Conservation (phyloP, 2,888 invertebrate genomes). For the Cosmopolites sordidus region DNA sequence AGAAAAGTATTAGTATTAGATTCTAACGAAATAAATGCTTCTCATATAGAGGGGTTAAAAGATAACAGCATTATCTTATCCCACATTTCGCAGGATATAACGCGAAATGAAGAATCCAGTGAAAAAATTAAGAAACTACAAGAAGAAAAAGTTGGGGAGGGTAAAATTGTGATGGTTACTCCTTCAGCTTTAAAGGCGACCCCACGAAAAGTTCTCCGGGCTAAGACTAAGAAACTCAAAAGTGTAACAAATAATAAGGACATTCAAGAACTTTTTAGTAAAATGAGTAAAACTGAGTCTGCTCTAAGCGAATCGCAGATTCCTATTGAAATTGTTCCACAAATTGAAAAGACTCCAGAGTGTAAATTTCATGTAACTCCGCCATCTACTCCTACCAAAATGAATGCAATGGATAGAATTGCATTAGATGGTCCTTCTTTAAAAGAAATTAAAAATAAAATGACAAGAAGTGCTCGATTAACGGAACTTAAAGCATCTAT, state of each 20-base stretch:
- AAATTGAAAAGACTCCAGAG: constrained; percentile 12
- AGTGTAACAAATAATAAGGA: constrained; percentile 33
- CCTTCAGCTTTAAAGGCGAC: constrained; percentile 8
- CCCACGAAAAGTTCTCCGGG: constrained; percentile 20
- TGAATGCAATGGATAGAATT: constrained; percentile 50
- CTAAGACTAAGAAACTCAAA: constrained; percentile 30
- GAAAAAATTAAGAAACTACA: constrained; percentile 27
- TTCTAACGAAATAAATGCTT: constrained; percentile 24
- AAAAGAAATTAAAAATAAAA: constrained; percentile 64
- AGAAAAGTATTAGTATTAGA: constrained; percentile 52
- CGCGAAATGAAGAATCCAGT: constrained; percentile 10
- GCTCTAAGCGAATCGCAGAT: neutral
- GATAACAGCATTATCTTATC: constrained; percentile 21
- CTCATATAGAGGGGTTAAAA: constrained; percentile 25
- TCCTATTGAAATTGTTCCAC: constrained; percentile 6
- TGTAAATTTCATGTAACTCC: constrained; percentile 33
- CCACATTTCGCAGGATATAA: constrained; percentile 17
- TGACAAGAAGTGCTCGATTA: constrained; percentile 64
- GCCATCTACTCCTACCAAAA: constrained; percentile 38
- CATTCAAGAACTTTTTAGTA: constrained; percentile 39
- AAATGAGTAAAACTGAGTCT: constrained; percentile 29
- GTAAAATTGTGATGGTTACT: constrained; percentile 28
- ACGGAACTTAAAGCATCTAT: constrained; percentile 67
- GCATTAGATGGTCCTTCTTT: constrained; percentile 60
- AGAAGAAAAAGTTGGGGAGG: constrained; percentile 26